Evolutionary conservation across 2,888 invertebrate species (phyloP).

Genomic region (Megaustenia siamemsis): DNA sequence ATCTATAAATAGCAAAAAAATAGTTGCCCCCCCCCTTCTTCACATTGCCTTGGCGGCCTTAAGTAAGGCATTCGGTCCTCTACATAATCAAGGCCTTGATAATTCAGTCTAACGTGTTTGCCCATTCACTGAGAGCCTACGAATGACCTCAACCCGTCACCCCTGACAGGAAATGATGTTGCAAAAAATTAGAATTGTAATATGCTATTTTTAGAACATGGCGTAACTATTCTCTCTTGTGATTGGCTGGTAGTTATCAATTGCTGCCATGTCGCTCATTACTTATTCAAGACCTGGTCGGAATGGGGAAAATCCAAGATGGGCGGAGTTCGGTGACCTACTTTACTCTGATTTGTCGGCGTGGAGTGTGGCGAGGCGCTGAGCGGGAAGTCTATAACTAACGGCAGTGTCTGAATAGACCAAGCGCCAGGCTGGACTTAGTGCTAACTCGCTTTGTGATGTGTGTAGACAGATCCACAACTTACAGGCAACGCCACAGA

Average conservation of each 20-base stretch:
- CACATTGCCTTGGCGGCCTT: not conserved
- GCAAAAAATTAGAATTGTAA: not conserved
- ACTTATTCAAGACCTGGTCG: constrained; percentile 49
- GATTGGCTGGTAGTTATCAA: constrained; percentile 55
- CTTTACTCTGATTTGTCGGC: constrained; percentile 21
- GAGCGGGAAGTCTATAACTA: no score
- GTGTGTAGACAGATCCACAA: no score
- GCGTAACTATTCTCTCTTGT: constrained; percentile 49
- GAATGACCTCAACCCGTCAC: not conserved
- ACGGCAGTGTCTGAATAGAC: no score
- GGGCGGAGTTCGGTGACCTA: constrained; percentile 58
- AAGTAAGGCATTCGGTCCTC: not conserved
- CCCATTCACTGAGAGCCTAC: not conserved
- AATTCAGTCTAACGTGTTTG: not conserved
- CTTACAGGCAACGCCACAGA: no score
- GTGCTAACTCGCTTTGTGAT: no score
- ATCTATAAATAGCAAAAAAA: no score
- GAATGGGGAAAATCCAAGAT: constrained; percentile 33
- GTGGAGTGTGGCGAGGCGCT: not conserved
- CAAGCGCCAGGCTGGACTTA: no score
- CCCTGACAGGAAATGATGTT: constrained; percentile 49
- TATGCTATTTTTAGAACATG: constrained; percentile 56
- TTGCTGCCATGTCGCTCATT: constrained; percentile 36
- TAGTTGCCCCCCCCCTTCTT: not conserved
- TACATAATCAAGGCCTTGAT: not conserved